These are phyloP conservation scores for Danionella dracula DNA, from an alignment of 2,797 vertebrate species.

Conservation along the genomic window DNA sequence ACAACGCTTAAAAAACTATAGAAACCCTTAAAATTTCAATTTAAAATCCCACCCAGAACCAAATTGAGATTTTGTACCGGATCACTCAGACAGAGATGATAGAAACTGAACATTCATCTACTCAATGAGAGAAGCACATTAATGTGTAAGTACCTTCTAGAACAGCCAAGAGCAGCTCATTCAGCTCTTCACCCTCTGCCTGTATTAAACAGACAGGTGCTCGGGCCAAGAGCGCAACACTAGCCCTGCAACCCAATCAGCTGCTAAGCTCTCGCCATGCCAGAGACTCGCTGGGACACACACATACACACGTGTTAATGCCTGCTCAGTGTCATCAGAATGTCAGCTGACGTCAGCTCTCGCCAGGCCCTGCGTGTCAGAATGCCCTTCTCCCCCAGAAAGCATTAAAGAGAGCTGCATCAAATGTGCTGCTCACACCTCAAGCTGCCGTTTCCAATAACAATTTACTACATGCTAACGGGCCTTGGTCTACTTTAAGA, in stretches of 20 bases:
- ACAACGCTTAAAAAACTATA: no score
- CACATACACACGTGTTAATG: slow-evolving; percentile 50
- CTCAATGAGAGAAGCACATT: slow-evolving; percentile 7
- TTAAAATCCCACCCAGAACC: no score
- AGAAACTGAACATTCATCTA: no score
- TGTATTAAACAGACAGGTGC: slow-evolving; percentile 42
- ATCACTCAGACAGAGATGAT: no score
- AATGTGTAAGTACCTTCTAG: slow-evolving; percentile 6
- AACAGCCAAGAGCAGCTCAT: slow-evolving; percentile 16
- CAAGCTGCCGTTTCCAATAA: slow-evolving; percentile 36
- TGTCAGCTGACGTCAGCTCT: slow-evolving; percentile 30
- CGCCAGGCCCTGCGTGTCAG: slow-evolving; percentile 26
- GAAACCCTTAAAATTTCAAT: no score
- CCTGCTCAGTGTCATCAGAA: slow-evolving; percentile 27
- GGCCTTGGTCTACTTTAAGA: slow-evolving; percentile 28
- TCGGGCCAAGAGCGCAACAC: slow-evolving; percentile 25
- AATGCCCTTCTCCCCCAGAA: slow-evolving; percentile 41
- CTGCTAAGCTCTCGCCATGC: slow-evolving; percentile 43
- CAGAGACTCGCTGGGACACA: slow-evolving; percentile 44
- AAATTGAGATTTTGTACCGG: no score
- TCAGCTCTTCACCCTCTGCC: slow-evolving; percentile 21
- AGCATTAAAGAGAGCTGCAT: slow-evolving; percentile 36
- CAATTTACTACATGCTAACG: slow-evolving; percentile 39
- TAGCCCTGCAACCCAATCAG: slow-evolving; percentile 40
- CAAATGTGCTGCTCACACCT: slow-evolving; percentile 37